Percentiles rank a stretch among this genome's conserved stretches.
phyloP scores from a whole-genome alignment of 37 sponge, comb jelly and placozoan species.

The Spongia lamella region DNA sequence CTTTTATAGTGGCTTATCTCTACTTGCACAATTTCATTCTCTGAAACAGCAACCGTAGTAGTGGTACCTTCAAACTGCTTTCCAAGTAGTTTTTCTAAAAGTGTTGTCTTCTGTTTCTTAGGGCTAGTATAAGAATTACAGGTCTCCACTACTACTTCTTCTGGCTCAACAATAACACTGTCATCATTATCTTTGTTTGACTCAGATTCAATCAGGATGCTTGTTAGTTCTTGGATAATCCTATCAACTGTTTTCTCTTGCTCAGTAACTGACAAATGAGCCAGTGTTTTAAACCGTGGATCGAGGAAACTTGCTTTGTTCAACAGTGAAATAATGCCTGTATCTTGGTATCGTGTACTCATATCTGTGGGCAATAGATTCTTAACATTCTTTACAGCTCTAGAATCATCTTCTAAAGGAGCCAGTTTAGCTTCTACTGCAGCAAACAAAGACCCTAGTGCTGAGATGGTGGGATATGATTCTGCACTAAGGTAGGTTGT shows the following conservation, averaged over 20 bases:
- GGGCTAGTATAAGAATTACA: no score
- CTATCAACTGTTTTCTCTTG: not conserved
- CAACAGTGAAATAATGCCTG: not conserved
- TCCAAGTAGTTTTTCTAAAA: no score
- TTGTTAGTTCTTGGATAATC: not conserved
- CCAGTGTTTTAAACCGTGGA: slow-evolving; percentile 4
- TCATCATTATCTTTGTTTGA: no score
- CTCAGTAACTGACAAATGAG: not conserved
- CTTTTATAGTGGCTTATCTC: slow-evolving; percentile 1
- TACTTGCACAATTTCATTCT: no score
- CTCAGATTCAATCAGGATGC: no score
- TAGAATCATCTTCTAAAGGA: not conserved
- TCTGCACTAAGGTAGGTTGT: slow-evolving; percentile 9
- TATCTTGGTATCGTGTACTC: slow-evolving; percentile 2
- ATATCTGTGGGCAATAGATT: not conserved
- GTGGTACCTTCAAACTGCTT: no score
- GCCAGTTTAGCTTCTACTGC: not conserved
- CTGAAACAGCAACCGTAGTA: no score
- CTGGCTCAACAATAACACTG: no score
- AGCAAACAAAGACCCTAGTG: no score
- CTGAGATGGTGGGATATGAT: no score
- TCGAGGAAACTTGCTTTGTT: slow-evolving; percentile 13
- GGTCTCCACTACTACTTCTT: no score
- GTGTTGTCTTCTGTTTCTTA: no score
- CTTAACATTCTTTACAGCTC: not conserved